Conservation (phyloP, 2,888 invertebrate genomes). For the Volucella inflata region DNA sequence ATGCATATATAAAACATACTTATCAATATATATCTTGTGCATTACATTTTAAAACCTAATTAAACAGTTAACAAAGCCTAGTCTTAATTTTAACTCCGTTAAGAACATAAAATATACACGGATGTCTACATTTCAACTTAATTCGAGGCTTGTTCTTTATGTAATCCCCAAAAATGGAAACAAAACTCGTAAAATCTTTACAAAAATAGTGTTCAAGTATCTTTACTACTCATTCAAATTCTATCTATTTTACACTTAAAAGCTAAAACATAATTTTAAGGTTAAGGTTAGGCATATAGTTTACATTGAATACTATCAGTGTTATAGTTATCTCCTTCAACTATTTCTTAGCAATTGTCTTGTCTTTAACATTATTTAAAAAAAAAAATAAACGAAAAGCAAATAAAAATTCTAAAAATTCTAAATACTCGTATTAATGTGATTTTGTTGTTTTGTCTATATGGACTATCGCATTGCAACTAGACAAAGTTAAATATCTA, state of each 20-base stretch:
- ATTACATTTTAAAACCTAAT: conserved; percentile 10
- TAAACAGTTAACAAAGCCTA: conserved; percentile 12
- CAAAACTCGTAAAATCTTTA: conserved; percentile 38
- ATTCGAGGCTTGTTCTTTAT: neutral
- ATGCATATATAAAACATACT: conserved; percentile 17
- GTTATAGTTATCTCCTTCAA: conserved; percentile 54
- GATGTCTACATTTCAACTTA: neutral
- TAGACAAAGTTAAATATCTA: conserved; percentile 20
- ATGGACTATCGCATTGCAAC: conserved; percentile 20
- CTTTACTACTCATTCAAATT: conserved; percentile 24
- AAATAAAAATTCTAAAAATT: conserved; percentile 24
- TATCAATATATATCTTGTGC: conserved; percentile 10
- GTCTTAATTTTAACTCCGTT: neutral
- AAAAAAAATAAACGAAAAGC: conserved; percentile 4
- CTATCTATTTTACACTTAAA: conserved; percentile 37
- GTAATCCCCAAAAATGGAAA: conserved; percentile 25
- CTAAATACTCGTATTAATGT: too few species aligned
- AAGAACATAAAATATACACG: conserved; percentile 13
- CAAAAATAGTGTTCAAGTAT: conserved; percentile 52
- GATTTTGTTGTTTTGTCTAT: neutral
- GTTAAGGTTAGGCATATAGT: conserved; percentile 47
- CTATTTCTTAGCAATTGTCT: conserved; percentile 28
- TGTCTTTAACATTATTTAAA: neutral
- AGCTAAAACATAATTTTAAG: conserved; percentile 38
- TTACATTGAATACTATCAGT: conserved; percentile 75